Base-by-base conservation (phyloP, 2,888 invertebrate genomes). In the Slavum lentiscoides region DNA sequence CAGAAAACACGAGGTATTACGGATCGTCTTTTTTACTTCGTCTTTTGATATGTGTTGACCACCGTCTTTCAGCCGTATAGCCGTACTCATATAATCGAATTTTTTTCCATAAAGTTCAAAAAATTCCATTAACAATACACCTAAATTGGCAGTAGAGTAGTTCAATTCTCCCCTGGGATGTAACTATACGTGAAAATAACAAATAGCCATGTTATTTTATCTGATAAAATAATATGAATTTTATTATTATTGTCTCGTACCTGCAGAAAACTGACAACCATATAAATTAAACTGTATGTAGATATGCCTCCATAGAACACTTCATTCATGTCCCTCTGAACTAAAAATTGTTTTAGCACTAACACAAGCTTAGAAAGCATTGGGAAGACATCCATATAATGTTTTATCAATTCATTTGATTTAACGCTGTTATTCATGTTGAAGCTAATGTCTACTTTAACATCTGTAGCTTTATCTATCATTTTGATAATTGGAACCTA, bases 231-330 rank as follows among this genome's bases (percentile, higher is more conserved):
- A 30, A 30, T 30, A 30, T 4, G 30, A 2, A 30, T 30, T 30
- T 1, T 4, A 30, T 30, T 30, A 30, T 2, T 30, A 30, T 30
- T 30, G 1, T 30, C 30, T 30, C 39, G 84, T 85, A 91, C 91
- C 89, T 92, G 92, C 84, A 99, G 90, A 89, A 98, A 99, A 89
- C 96, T 97, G 88, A 98, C 96, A 87, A 96, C 95, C 94, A 99
- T 96, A 84, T 99, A 92, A 87, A 98, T 98, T 85, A 99, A 91
- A 86, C 97, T 96, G 89, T 99, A 99, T 83, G 98, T 98, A 84
- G 97, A 97, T 87, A 99, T 97, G 87, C 99, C 99, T 84, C 99
- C 98, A 83, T 97, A 98, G 89, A 98, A 99, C 85, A 99, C 98
- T 90, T 99, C 98, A 88, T 99, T 99, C 86, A 99, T 91, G 89